These are phyloP conservation scores for Acromyrmex echinatior DNA, from an alignment of 1,140 invertebrate genomes.

Conservation along the genomic window DNA sequence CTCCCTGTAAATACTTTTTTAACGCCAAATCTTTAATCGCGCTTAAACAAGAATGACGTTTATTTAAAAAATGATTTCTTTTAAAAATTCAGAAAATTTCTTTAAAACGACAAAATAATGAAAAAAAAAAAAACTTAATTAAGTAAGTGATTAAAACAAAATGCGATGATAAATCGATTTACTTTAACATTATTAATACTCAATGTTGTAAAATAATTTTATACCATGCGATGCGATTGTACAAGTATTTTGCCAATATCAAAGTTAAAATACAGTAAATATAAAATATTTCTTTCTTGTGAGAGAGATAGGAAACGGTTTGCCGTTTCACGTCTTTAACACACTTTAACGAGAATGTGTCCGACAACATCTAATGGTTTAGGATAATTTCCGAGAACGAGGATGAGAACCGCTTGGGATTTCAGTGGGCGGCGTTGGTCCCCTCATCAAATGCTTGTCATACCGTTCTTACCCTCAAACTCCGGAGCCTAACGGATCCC, in stretches of 20 bases:
- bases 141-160: neutral
- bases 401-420: conserved; percentile 82
- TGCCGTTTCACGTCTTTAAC: neutral
- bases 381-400: conserved; percentile 2
- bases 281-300: neutral
- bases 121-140: neutral
- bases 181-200: neutral
- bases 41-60: neutral
- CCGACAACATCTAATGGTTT: conserved; percentile 10
- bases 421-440: conserved; percentile 83
- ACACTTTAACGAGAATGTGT: neutral
- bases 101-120: neutral
- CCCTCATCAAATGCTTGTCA: conserved; percentile 86
- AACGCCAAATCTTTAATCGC: neutral
- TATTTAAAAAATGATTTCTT: neutral
- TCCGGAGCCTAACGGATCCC: conserved; percentile 79
- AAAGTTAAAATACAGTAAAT: neutral
- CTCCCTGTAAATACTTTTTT: neutral
- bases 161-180: neutral
- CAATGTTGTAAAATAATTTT: neutral
- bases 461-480: conserved; percentile 85
- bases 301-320: neutral
- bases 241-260: neutral
- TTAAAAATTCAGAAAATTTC: neutral
- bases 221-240: neutral